These are phyloP conservation scores for Dunckerocampus dactyliophorus DNA, from an alignment of 2,113 vertebrate species.

Conservation along the genomic window DNA sequence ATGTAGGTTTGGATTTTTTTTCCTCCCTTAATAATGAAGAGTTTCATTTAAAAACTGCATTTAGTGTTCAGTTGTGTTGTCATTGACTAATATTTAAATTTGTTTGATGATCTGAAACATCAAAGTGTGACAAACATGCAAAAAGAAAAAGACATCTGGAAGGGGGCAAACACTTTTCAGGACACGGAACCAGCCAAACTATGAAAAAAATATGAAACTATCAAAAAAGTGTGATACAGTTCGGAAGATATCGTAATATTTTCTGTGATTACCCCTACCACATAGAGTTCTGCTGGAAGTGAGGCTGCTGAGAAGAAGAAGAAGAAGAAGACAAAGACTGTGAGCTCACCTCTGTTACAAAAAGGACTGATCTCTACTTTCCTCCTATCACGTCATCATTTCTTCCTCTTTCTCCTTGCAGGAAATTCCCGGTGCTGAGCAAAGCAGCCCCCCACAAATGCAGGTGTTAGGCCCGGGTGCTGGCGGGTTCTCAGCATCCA, in stretches of 20 bases:
- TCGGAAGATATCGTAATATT: background rate
- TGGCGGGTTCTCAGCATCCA: background rate
- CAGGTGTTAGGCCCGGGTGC: background rate
- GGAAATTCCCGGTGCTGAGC: constrained; percentile 11
- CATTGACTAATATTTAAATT: too few species aligned
- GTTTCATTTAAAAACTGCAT: too few species aligned
- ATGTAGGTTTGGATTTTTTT: too few species aligned
- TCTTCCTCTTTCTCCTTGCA: constrained; percentile 11
- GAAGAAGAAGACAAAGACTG: constrained; percentile 14
- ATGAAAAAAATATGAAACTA: too few species aligned
- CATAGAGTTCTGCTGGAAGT: constrained; percentile 31
- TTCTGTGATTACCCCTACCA: background rate
- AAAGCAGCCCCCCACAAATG: constrained; percentile 6
- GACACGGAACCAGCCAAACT: too few species aligned
- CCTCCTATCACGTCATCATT: background rate
- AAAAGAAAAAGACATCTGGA: too few species aligned
- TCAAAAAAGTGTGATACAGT: too few species aligned
- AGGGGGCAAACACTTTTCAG: too few species aligned
- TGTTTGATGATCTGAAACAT: too few species aligned
- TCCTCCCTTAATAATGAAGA: too few species aligned
- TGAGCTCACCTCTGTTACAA: constrained; percentile 10
- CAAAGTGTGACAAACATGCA: too few species aligned
- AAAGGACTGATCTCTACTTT: background rate
- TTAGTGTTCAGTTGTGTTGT: too few species aligned
- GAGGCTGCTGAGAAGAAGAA: constrained; percentile 17